Evolutionary conservation across 37 sponge, comb jelly and placozoan genomes (phyloP), one percentile per base, ranked within the genome.

Genomic region (Crambe crambe): DNA sequence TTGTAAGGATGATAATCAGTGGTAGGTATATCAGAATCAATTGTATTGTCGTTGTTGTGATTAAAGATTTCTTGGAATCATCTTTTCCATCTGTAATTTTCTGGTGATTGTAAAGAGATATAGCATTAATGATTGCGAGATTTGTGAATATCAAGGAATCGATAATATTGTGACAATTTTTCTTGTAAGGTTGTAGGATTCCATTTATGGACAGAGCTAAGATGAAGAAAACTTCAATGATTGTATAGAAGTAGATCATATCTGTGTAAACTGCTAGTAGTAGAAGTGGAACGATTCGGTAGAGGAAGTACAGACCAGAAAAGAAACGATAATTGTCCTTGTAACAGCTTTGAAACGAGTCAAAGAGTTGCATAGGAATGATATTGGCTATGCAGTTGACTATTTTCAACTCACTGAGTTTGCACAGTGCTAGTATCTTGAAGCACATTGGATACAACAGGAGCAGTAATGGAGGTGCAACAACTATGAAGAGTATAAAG

Each of bases 261-360:
- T 30, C 72, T 8, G 29, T 35, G 31, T 30, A 29, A 65, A 56
- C n/a, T 37, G 72, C 41, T 38, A 40, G 39, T 6, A 72, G 31
- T 17, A 26, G 2, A 2, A 68, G 17, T 9, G 57, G 54, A 15
- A 51, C 26, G 2, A 76, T 15, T 25, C 79, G 62, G 61, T 77
- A 72, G 2, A 85, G 0, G 37, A 85, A 78, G 63, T 85, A 85
- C 34, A 85, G 51, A 30, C 86, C 86, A 18, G 86, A 44, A 70
- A 85, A 85, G 57, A 42, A 85, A 0, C 79, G 60, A 63, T 29
- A 36, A 17, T 78, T 61, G 62, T 77, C 79, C 71, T 60, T 70
- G 62, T 64, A 85, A 38, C 79, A 72, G 54, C 79, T 36, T 35
- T 78, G 78, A 29, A 85, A 85, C 2, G 72, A 59, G 35, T 85